phyloP scores from a whole-genome alignment of 1,140 invertebrate genomes.

The Nilaparvata lugens region DNA sequence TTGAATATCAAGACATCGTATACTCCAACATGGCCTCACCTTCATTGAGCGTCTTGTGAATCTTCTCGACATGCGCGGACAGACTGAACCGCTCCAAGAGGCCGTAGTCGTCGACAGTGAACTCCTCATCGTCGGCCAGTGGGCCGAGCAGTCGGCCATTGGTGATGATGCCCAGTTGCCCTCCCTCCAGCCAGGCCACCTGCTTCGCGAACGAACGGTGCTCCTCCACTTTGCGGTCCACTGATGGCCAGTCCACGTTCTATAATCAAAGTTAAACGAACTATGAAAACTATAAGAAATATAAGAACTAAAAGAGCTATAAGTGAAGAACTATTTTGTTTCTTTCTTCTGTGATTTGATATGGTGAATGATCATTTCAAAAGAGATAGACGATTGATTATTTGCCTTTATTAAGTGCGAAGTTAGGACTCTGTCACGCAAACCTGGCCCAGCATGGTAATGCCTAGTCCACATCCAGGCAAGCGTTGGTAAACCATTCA shows the following conservation, averaged over 20 bases:
- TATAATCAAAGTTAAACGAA: conserved; percentile 5
- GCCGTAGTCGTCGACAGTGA: conserved; percentile 85
- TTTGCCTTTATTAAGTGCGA: too few species aligned
- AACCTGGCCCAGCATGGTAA: too few species aligned
- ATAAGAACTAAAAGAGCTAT: not conserved
- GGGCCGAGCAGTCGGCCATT: conserved; percentile 91
- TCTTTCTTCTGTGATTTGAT: conserved; percentile 22
- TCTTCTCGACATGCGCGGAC: conserved; percentile 66
- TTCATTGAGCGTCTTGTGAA: conserved; percentile 43
- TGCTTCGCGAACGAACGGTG: conserved; percentile 42
- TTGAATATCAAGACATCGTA: too few species aligned
- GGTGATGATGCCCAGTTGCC: conserved; percentile 60
- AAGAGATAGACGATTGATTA: too few species aligned
- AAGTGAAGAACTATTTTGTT: conserved; percentile 26
- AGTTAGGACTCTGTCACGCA: too few species aligned
- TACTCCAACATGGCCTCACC: too few species aligned
- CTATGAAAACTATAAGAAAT: conserved; percentile 6
- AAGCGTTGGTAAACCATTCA: too few species aligned
- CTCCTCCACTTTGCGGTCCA: conserved; percentile 37
- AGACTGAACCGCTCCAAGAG: conserved; percentile 75
- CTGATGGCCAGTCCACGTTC: conserved; percentile 17
- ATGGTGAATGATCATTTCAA: not conserved
- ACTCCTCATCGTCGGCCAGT: conserved; percentile 60
- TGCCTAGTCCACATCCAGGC: too few species aligned
- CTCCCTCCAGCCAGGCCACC: conserved; percentile 40